A percentile compares a stretch with the other conserved stretches of the same genome.
phyloP scores from a whole-genome alignment of 2,113 vertebrate genomes.

The Columbina picui region DNA sequence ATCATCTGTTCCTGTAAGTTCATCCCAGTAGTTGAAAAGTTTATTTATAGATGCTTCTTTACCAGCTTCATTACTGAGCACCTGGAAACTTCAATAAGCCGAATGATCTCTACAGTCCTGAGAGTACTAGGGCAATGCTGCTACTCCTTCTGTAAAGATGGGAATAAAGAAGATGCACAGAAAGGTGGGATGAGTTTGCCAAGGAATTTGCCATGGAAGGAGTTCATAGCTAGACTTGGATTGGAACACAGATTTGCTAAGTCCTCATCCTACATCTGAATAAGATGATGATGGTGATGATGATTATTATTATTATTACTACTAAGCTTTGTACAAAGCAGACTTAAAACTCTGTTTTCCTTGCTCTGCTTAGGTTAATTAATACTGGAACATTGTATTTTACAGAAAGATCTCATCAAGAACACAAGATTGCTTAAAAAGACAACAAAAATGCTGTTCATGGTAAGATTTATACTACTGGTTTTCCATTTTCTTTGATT shows the following conservation, averaged over 20 bases:
- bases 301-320: not conserved
- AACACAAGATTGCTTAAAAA: conserved; percentile 71
- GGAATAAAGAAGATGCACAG: not conserved
- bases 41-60: not conserved
- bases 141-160: not conserved
- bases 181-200: not conserved
- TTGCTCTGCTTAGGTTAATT: not conserved
- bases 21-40: not conserved
- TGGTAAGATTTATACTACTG: conserved; percentile 62
- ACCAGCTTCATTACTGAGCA: not conserved
- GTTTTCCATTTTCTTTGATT: conserved; percentile 10
- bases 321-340: not conserved
- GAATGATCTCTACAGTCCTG: not conserved
- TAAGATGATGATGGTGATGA: not conserved
- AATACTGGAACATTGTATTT: conserved; percentile 12
- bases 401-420: conserved; percentile 74
- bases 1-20: conserved; percentile 73
- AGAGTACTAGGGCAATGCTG: not conserved
- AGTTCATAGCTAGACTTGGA: not conserved
- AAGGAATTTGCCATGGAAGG: not conserved
- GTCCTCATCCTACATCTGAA: not conserved
- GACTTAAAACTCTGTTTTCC: not conserved
- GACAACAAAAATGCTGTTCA: conserved; percentile 68
- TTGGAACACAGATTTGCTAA: not conserved
- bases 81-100: not conserved